These are phyloP conservation scores for Stenodera caucasica DNA, from an alignment of 2,888 invertebrate genomes.

Conservation along the genomic window DNA sequence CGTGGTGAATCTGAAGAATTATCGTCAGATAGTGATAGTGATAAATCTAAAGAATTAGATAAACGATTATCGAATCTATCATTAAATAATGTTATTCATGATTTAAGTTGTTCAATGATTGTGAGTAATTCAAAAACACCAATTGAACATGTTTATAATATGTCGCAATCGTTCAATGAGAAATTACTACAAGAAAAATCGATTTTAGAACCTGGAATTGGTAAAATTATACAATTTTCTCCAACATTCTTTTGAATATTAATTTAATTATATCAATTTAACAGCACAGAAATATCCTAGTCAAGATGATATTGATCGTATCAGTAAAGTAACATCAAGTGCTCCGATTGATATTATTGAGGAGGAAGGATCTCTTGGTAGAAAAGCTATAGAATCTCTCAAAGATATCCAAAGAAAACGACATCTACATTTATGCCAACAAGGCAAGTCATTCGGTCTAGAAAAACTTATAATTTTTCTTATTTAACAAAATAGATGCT, in stretches of 20 bases:
- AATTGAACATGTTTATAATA: constrained; percentile 47
- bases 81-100: constrained; percentile 39
- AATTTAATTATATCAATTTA: no score
- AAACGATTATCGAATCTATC: constrained; percentile 37
- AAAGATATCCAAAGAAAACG: constrained; percentile 89
- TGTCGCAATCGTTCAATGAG: constrained; percentile 55
- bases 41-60: constrained; percentile 59
- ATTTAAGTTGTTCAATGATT: constrained; percentile 53
- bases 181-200: constrained; percentile 53
- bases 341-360: constrained; percentile 75
- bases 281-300: constrained; percentile 60
- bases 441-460: no score
- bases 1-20: constrained; percentile 51
- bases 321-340: constrained; percentile 84
- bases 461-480: no score
- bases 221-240: constrained; percentile 28
- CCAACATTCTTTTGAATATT: no score
- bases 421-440: constrained; percentile 82
- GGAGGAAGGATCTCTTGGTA: constrained; percentile 69
- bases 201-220: constrained; percentile 49
- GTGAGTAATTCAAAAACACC: constrained; percentile 45
- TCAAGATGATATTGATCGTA: constrained; percentile 85
- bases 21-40: constrained; percentile 58
- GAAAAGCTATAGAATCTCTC: constrained; percentile 81
- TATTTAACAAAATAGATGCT: no score